Percentiles rank a stretch among this genome's conserved stretches.
Conservation (phyloP, 2,888 invertebrate species). For the Sminthurides aquaticus region DNA sequence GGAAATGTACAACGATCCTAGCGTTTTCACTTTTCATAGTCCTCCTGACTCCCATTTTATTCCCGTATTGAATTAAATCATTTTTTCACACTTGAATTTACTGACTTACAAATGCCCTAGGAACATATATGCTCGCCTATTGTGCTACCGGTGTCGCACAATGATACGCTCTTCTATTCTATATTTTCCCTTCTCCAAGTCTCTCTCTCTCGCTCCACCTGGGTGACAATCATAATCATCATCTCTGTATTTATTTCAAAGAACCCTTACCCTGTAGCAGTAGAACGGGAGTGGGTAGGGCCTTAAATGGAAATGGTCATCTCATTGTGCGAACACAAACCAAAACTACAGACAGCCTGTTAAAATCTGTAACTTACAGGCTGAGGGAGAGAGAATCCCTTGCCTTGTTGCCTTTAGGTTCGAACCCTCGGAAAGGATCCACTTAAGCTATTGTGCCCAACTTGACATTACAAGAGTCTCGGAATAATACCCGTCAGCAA, state of each 20-base stretch:
- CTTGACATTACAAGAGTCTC: not conserved
- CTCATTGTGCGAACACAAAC: not conserved
- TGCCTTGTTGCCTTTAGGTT: not conserved
- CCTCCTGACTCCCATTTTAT: too few species aligned
- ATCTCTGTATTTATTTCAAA: not conserved
- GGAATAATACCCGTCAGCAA: not conserved
- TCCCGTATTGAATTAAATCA: too few species aligned
- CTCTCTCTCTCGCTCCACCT: not conserved
- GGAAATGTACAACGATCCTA: too few species aligned
- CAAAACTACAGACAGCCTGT: too few species aligned
- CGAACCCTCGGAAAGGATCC: not conserved
- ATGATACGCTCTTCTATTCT: not conserved
- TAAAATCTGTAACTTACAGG: not conserved
- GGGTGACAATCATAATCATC: not conserved
- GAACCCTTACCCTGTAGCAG: not conserved
- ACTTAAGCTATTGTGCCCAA: not conserved
- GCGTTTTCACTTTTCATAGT: too few species aligned
- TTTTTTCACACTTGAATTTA: not conserved
- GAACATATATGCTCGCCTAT: not conserved
- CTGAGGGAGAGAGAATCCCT: not conserved
- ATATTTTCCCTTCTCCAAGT: not conserved
- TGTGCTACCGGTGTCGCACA: not conserved
- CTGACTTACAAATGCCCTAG: not conserved
- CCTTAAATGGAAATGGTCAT: not conserved
- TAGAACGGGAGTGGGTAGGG: too few species aligned